Conservation (phyloP, 1,140 invertebrate species). For the Wiebesia pumilae region DNA sequence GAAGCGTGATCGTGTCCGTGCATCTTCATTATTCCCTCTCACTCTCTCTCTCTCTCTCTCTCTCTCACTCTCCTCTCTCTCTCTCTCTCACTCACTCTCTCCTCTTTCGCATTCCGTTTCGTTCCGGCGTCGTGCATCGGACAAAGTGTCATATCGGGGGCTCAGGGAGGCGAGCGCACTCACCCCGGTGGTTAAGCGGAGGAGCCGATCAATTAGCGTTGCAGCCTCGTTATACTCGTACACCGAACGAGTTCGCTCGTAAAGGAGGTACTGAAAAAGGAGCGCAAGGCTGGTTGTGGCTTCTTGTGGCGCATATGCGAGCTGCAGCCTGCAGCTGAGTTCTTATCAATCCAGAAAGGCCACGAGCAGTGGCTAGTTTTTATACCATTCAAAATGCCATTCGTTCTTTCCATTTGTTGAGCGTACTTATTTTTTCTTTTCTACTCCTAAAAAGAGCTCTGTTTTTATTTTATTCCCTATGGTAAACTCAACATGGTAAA, state of each 20-base stretch:
- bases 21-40: conserved; percentile 64
- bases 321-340: not conserved
- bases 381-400: conserved; percentile 8
- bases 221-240: conserved; percentile 59
- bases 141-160: not conserved
- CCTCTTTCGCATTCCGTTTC: not conserved
- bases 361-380: not conserved
- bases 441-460: not conserved
- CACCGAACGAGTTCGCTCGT: not conserved
- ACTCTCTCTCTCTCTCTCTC: not conserved
- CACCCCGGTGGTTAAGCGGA: conserved; percentile 16
- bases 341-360: conserved; percentile 4
- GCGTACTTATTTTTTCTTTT: not conserved
- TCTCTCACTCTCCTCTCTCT: not conserved
- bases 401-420: conserved; percentile 21
- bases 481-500: too few species aligned
- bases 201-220: conserved; percentile 65
- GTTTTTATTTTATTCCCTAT: not conserved
- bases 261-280: not conserved
- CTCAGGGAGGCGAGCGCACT: not conserved
- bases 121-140: conserved; percentile 11
- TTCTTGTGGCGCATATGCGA: not conserved
- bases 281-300: not conserved
- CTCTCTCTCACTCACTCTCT: conserved; percentile 26
- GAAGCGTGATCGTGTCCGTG: conserved; percentile 64